Conservation (phyloP, 2,888 invertebrate species). For the Pilophorus perplexus region DNA sequence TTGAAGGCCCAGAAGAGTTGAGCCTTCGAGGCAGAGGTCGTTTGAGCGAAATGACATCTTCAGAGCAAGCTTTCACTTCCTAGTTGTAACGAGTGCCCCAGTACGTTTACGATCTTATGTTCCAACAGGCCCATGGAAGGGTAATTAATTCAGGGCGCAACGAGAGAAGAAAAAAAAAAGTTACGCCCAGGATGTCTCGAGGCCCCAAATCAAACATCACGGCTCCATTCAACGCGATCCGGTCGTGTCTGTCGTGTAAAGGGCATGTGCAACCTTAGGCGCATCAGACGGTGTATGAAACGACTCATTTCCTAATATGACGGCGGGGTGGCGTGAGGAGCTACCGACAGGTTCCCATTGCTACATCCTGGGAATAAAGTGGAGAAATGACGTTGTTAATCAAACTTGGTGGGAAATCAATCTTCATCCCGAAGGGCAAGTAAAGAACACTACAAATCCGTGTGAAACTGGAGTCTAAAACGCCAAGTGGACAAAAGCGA, state of each 20-base stretch:
- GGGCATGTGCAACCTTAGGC: too few species aligned
- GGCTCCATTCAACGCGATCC: too few species aligned
- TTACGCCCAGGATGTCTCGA: not conserved
- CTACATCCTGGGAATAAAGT: not conserved
- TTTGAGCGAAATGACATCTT: constrained; percentile 5
- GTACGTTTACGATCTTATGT: too few species aligned
- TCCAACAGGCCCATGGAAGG: too few species aligned
- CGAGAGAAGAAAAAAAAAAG: too few species aligned
- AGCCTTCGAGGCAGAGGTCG: not conserved
- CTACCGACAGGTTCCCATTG: not conserved
- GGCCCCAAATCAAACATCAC: constrained; percentile 2
- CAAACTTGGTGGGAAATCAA: too few species aligned
- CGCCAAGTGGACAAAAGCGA: too few species aligned
- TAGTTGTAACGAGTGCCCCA: not conserved
- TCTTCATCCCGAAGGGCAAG: too few species aligned
- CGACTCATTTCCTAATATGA: constrained; percentile 10
- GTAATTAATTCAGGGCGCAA: not conserved
- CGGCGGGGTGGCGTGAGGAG: constrained; percentile 1
- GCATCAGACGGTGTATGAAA: not conserved
- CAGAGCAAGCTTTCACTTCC: constrained; percentile 3
- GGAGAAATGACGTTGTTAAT: not conserved
- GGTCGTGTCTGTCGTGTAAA: too few species aligned
- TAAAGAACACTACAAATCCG: too few species aligned
- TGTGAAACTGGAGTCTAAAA: too few species aligned
- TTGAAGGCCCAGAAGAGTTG: too few species aligned